Conservation (phyloP, 92 coral and sea anemone genomes). For the Scolanthus callimorphus region DNA sequence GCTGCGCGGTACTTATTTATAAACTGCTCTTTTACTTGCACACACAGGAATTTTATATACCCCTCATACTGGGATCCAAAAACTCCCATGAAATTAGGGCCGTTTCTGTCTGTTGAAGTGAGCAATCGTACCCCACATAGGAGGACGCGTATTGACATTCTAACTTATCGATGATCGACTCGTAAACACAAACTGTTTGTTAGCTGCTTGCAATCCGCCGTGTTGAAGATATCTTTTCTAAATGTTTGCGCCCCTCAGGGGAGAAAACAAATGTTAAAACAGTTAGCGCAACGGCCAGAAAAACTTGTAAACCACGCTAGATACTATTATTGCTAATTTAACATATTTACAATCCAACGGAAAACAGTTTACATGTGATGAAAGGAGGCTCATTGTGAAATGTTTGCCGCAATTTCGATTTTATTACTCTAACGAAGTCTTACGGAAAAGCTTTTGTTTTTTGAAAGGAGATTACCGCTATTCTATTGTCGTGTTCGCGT, state of each 20-base stretch:
- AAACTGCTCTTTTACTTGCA: too few species aligned
- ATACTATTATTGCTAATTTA: conserved; percentile 64
- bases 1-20: too few species aligned
- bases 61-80: too few species aligned
- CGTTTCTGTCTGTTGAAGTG: conserved; percentile 68
- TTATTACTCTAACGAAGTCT: conserved; percentile 54
- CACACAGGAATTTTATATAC: too few species aligned
- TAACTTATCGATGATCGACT: conserved; percentile 68
- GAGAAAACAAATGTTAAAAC: conserved; percentile 39
- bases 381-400: conserved; percentile 44
- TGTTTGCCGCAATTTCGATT: conserved; percentile 52
- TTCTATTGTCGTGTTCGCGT: conserved; percentile 3
- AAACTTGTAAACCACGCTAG: conserved; percentile 46
- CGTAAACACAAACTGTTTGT: conserved; percentile 76
- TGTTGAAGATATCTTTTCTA: conserved; percentile 76
- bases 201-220: conserved; percentile 73
- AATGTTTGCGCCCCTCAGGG: conserved; percentile 74
- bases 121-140: conserved; percentile 63
- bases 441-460: conserved; percentile 36
- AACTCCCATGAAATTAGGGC: too few species aligned
- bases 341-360: conserved; percentile 59
- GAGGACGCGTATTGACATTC: conserved; percentile 67
- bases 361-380: conserved; percentile 52
- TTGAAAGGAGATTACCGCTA: conserved; percentile 24
- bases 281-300: conserved; percentile 56